These are phyloP conservation scores for Xenus cinereus DNA, from an alignment of 2,113 vertebrate species.

Conservation along the genomic window DNA sequence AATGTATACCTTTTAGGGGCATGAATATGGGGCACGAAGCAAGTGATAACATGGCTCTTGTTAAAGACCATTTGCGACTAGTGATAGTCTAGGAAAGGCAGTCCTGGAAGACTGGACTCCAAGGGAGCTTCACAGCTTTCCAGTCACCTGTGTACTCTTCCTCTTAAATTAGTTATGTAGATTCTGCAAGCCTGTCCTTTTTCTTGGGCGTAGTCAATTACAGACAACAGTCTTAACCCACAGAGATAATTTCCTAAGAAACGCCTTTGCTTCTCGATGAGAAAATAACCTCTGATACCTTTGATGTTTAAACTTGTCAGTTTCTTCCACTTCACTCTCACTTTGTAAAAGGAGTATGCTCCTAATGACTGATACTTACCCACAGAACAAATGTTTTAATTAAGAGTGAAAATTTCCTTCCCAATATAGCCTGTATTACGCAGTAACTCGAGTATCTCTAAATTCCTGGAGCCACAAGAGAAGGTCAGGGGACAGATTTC, in stretches of 20 bases:
- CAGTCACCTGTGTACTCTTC: background rate
- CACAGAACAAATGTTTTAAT: background rate
- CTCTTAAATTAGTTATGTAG: background rate
- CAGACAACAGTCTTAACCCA: background rate
- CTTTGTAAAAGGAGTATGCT: background rate
- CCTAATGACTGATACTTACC: background rate
- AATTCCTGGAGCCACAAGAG: background rate
- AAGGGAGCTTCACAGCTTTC: background rate
- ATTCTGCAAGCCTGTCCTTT: background rate
- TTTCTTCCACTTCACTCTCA: background rate
- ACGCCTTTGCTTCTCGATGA: background rate
- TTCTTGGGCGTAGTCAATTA: background rate
- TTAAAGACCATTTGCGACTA: background rate
- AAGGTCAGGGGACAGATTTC: background rate
- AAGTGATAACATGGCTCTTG: background rate
- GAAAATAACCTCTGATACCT: background rate
- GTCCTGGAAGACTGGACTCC: background rate
- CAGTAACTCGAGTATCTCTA: background rate
- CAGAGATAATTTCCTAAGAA: background rate
- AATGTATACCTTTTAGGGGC: background rate
- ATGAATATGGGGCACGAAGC: background rate
- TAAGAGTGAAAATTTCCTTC: background rate
- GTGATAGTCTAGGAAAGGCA: background rate
- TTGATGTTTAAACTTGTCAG: background rate
- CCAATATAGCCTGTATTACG: rapidly evolving